Conservation (phyloP, 2,113 vertebrate genomes). For the Lontra canadensis region DNA sequence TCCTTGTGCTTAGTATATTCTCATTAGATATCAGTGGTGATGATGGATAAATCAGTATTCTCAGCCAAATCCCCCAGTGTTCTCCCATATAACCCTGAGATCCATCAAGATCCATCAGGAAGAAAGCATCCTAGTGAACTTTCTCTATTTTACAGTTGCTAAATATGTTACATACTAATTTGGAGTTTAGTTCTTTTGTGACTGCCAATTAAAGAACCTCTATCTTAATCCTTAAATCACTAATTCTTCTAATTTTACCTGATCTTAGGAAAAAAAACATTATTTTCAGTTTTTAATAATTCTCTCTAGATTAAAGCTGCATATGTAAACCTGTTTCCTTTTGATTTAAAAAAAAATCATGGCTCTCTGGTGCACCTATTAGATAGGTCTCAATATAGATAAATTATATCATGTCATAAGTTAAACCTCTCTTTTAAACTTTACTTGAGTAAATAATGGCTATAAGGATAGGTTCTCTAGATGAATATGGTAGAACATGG, state of each 20-base stretch:
- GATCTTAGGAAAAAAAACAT: neutral
- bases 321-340: neutral
- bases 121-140: neutral
- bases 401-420: neutral
- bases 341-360: neutral
- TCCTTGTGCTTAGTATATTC: neutral
- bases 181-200: neutral
- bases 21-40: neutral
- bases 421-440: neutral
- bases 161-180: neutral
- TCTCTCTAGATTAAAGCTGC: neutral
- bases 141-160: neutral
- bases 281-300: neutral
- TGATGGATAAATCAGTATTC: neutral
- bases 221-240: neutral
- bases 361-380: neutral
- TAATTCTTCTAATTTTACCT: neutral
- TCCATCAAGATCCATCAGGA: neutral
- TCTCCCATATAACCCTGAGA: neutral
- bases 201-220: neutral
- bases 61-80: neutral
- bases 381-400: neutral
- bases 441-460: conserved; percentile 22
- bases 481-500: conserved; percentile 11
- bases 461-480: neutral